Percentiles rank a stretch among this genome's conserved stretches.
Conservation (phyloP, 2,797 vertebrate genomes). For the Alcedo atthis region DNA sequence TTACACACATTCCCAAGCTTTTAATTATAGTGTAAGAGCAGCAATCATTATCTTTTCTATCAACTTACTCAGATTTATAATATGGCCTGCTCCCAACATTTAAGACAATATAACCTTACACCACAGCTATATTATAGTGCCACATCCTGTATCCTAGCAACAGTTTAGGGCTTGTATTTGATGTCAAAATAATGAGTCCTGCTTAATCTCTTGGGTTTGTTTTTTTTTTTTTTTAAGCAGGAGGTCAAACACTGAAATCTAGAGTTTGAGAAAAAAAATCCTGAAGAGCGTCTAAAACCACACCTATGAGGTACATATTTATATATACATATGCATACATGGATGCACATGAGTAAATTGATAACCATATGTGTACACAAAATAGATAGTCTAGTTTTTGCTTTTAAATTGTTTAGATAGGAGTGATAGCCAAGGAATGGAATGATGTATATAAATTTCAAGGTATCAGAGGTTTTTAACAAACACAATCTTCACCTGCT, state of each 20-base stretch:
- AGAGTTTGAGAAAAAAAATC: background rate
- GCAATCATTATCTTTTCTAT: conserved; percentile 39
- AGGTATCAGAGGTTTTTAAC: conserved; percentile 41
- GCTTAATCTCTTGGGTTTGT: background rate
- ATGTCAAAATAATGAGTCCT: conserved; percentile 62
- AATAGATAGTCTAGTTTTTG: conserved; percentile 24
- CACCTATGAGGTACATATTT: background rate
- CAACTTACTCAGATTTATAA: conserved; percentile 43
- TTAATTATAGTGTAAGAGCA: conserved; percentile 56
- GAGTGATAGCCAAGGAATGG: conserved; percentile 34
- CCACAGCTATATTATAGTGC: conserved; percentile 17
- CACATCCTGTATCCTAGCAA: conserved; percentile 69
- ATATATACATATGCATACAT: background rate
- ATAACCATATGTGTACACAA: background rate
- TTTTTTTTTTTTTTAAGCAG: conserved; percentile 32
- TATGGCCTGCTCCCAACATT: background rate
- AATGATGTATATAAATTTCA: conserved; percentile 34
- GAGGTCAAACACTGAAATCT: conserved; percentile 25
- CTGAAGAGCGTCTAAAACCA: background rate
- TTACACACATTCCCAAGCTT: conserved; percentile 18
- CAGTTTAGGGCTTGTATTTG: conserved; percentile 53
- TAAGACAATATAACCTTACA: conserved; percentile 61
- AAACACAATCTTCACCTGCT: conserved; percentile 27
- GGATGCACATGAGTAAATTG: background rate
- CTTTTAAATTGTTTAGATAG: conserved; percentile 30